Percentiles rank a stretch among this genome's conserved stretches.
These are phyloP conservation scores for Arge pagana DNA, from an alignment of 2,888 invertebrate species.

Conservation along the genomic window DNA sequence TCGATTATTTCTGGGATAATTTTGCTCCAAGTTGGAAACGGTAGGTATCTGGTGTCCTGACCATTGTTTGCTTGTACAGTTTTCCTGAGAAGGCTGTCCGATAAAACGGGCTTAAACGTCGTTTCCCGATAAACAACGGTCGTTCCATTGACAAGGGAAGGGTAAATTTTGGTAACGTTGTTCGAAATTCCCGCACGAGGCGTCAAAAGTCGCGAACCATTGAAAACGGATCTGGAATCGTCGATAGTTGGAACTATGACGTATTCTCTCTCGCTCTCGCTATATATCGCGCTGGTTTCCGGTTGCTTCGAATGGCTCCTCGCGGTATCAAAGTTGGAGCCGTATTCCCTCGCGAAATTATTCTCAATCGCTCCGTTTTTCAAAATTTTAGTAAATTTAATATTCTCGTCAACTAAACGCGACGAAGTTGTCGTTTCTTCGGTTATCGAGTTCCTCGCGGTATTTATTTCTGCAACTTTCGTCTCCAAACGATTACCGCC, in stretches of 20 bases:
- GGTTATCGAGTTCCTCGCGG: too few relatives aligned
- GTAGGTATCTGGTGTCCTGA: constrained; percentile 5
- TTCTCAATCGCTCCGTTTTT: constrained; percentile 30
- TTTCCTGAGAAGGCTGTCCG: not conserved
- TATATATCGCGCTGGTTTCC: not conserved
- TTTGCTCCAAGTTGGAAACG: constrained; percentile 7
- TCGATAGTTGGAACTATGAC: constrained; percentile 4
- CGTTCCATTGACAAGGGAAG: constrained; percentile 15
- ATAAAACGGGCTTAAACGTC: constrained; percentile 13
- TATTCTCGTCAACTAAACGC: not conserved
- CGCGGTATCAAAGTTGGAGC: not conserved
- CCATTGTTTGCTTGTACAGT: constrained; percentile 2
- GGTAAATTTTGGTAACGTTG: constrained; percentile 6
- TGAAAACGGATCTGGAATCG: not conserved
- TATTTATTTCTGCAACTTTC: not conserved
- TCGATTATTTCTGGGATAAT: not conserved
- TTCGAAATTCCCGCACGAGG: not conserved
- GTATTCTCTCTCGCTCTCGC: not conserved
- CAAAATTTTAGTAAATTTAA: constrained; percentile 22
- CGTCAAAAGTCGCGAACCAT: too few relatives aligned
- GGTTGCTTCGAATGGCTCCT: not conserved
- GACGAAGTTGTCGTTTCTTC: not conserved
- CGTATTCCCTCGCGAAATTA: constrained; percentile 10
- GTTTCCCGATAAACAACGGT: constrained; percentile 15
- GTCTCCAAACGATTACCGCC: not conserved